phyloP scores from a whole-genome alignment of 2,113 vertebrate genomes.

The Aphyosemion australe region DNA sequence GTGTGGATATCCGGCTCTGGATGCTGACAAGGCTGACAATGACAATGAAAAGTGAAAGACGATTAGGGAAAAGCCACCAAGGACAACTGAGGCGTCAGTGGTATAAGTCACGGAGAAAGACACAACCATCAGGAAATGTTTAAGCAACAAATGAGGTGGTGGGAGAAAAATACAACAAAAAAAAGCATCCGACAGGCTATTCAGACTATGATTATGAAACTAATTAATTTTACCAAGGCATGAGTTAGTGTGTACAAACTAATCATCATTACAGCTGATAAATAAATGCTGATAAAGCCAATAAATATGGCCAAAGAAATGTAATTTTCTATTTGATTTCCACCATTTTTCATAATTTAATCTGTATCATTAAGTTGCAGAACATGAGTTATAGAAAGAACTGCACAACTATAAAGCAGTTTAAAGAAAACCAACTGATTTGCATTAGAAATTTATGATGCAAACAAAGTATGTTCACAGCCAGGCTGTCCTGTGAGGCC shows the following conservation, averaged over 20 bases:
- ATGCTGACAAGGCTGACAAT: conserved; percentile 52
- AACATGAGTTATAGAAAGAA: neutral
- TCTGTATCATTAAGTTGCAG: neutral
- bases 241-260: conserved; percentile 10
- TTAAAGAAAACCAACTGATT: too few species aligned
- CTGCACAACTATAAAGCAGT: neutral
- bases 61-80: conserved; percentile 47
- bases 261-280: conserved; percentile 16
- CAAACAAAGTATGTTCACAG: too few species aligned
- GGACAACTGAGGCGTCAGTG: conserved; percentile 27
- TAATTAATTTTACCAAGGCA: neutral
- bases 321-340: conserved; percentile 15
- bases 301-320: conserved; percentile 1
- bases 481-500: too few species aligned
- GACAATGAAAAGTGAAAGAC: conserved; percentile 50
- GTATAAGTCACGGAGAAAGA: conserved; percentile 30
- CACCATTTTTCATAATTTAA: neutral
- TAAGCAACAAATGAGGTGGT: conserved; percentile 41
- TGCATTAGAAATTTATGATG: too few species aligned
- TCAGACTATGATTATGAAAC: conserved; percentile 13
- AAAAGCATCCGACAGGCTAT: conserved; percentile 10
- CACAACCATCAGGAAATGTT: conserved; percentile 35
- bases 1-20: conserved; percentile 43
- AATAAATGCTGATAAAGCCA: conserved; percentile 19
- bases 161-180: neutral